Base-by-base conservation (phyloP, 2,888 invertebrate species). In the Pediacus dermestoides region DNA sequence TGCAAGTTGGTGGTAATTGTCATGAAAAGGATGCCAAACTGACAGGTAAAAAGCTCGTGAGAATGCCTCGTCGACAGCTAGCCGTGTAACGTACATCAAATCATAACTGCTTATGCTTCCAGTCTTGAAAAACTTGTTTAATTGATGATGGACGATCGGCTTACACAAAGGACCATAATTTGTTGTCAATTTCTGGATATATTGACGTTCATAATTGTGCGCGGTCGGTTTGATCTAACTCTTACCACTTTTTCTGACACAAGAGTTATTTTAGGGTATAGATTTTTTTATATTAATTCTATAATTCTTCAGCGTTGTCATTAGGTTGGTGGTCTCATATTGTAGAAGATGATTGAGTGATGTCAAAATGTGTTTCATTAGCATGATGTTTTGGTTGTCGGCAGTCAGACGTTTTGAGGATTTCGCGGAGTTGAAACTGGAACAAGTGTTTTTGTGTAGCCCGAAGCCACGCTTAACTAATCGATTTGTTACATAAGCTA, bases 151-250 rank as follows among this genome's bases (percentile, higher is more conserved):
- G 55, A 68, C 63, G 68, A 64, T 63, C 66, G 65, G 64, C 60
- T 49, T 51, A 58, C 58, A 68, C 68, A 70, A 70, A 70, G 67
- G 64, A 62, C 64, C 66, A 68, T 70, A 69, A 70, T 70, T 69
- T 70, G 70, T 69, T 70, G 67, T 67, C 68, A 63, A 70, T 70
- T 67, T 67, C 67, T 66, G 64, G 65, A 66, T 65, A 66, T 67
- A 65, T 66, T 62, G 66, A 67, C 64, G 64, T 61, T 60, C 61
- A 60, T 67, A 68, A 68, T 65, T 66, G 66, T 56, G 52, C 47
- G 56, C 62, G 62, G 64, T 62, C 50, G 46, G 50, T 50, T 60
- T 60, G 58, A 60, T 61, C 52, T 56, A 46, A 36, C 41, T 28
- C 28, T 30, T 34, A 35, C 30, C 26, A 34, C 39, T 48, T 42